These are phyloP conservation scores for Telenomus remus DNA, from an alignment of 1,140 invertebrate genomes.

Conservation along the genomic window DNA sequence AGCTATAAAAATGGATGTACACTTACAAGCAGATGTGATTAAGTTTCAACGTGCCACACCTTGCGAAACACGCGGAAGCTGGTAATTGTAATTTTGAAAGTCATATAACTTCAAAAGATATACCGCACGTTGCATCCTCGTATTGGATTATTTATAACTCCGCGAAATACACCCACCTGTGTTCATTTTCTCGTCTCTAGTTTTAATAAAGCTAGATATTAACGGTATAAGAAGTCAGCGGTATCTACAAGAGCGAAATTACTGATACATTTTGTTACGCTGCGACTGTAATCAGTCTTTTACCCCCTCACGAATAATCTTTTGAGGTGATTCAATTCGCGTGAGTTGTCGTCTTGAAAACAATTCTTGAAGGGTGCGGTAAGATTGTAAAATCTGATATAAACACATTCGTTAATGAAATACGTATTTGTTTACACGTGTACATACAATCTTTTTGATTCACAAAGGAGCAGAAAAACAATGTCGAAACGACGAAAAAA, in stretches of 20 bases:
- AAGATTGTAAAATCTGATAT: too few species aligned
- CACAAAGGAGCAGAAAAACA: too few species aligned
- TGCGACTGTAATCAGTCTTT: not conserved
- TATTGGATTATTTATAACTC: slow-evolving; percentile 55
- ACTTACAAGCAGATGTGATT: slow-evolving; percentile 14
- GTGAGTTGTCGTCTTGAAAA: too few species aligned
- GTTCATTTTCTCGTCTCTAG: slow-evolving; percentile 49
- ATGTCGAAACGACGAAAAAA: too few species aligned
- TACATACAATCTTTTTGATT: too few species aligned
- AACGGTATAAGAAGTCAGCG: slow-evolving; percentile 31
- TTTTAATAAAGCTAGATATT: slow-evolving; percentile 55
- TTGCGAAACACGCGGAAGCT: slow-evolving; percentile 43
- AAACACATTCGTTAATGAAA: too few species aligned
- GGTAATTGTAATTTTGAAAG: slow-evolving; percentile 57
- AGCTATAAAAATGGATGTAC: too few species aligned
- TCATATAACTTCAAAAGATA: slow-evolving; percentile 53
- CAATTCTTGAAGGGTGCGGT: too few species aligned
- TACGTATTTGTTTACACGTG: too few species aligned
- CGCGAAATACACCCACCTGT: slow-evolving; percentile 28
- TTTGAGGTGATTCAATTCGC: too few species aligned
- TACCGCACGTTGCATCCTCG: slow-evolving; percentile 45
- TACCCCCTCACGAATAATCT: not conserved
- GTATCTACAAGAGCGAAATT: slow-evolving; percentile 14
- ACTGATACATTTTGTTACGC: slow-evolving; percentile 25
- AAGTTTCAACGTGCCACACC: slow-evolving; percentile 33